A percentile compares a stretch with the other conserved stretches of the same genome.
These are phyloP conservation scores for Drosophila sordidapex DNA, from an alignment of 2,888 invertebrate species.

Conservation along the genomic window DNA sequence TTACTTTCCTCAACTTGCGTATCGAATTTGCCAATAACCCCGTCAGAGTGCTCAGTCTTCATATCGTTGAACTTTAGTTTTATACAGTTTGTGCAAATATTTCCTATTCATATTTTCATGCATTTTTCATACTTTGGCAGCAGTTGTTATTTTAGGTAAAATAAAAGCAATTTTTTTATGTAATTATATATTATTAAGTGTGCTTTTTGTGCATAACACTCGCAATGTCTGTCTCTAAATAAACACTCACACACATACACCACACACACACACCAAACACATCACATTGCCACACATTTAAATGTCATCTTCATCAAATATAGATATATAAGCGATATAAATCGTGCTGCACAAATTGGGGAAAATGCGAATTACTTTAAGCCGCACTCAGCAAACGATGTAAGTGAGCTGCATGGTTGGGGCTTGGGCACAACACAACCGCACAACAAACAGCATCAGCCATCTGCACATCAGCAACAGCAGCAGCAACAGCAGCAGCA, in stretches of 20 bases:
- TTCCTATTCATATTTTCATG: neutral
- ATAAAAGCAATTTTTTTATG: neutral
- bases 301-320: constrained; percentile 39
- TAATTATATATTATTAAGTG: neutral
- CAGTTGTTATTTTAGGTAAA: neutral
- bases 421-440: constrained; percentile 86
- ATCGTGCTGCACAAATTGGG: constrained; percentile 87
- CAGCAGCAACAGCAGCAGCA: constrained; percentile 50
- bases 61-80: neutral
- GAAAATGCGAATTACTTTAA: constrained; percentile 85
- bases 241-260: constrained; percentile 11
- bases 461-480: constrained; percentile 37
- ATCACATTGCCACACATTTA: constrained; percentile 24
- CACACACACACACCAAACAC: constrained; percentile 17
- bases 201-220: constrained; percentile 40
- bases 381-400: constrained; percentile 85
- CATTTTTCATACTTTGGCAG: neutral
- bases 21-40: neutral
- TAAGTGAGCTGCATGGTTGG: constrained; percentile 88
- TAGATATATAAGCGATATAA: constrained; percentile 87
- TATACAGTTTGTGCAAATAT: neutral
- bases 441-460: constrained; percentile 59
- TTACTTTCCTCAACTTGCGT: neutral
- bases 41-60: neutral
- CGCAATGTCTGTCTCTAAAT: constrained; percentile 56